Evolutionary conservation across 92 coral and sea anemone species (phyloP).

Genomic region (Bergia sp.): DNA sequence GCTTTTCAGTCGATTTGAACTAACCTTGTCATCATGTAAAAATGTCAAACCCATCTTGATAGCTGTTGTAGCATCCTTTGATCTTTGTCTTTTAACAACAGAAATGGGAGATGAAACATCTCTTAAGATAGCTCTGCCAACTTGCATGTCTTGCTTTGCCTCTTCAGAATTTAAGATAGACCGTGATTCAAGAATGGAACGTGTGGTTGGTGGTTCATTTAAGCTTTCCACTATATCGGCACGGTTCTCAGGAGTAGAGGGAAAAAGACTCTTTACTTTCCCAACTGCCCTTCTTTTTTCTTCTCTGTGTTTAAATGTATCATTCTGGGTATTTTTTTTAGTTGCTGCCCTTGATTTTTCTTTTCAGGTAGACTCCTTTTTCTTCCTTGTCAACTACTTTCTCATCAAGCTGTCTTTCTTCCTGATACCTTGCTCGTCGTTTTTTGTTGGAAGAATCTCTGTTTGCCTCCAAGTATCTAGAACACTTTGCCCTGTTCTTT

Average conservation of each 20-base stretch:
- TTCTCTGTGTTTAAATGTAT: constrained; percentile 1
- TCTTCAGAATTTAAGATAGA: constrained; percentile 28
- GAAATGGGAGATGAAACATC: constrained; percentile 50
- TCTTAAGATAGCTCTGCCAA: constrained; percentile 17
- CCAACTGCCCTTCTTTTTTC: constrained; percentile 24
- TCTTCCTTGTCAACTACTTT: not conserved
- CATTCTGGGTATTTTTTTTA: not conserved
- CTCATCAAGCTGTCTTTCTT: not conserved
- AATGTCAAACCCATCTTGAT: constrained; percentile 43
- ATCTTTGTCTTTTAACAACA: constrained; percentile 36
- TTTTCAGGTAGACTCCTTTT: not conserved
- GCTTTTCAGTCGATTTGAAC: constrained; percentile 35
- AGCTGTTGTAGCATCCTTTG: constrained; percentile 52
- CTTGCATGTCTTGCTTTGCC: constrained; percentile 25
- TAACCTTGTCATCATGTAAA: constrained; percentile 34
- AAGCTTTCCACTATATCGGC: constrained; percentile 25
- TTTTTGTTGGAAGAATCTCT: not conserved
- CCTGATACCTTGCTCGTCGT: not conserved
- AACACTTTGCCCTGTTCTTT: constrained; percentile 9
- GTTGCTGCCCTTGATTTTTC: not conserved
- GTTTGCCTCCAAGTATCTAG: not conserved
- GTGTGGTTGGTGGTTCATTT: constrained; percentile 5
- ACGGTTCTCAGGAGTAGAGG: constrained; percentile 38
- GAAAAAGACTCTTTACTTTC: constrained; percentile 28
- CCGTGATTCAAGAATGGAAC: too few species aligned